phyloP scores from a whole-genome alignment of 2,888 invertebrate genomes.

The Stomorhina lunata region DNA sequence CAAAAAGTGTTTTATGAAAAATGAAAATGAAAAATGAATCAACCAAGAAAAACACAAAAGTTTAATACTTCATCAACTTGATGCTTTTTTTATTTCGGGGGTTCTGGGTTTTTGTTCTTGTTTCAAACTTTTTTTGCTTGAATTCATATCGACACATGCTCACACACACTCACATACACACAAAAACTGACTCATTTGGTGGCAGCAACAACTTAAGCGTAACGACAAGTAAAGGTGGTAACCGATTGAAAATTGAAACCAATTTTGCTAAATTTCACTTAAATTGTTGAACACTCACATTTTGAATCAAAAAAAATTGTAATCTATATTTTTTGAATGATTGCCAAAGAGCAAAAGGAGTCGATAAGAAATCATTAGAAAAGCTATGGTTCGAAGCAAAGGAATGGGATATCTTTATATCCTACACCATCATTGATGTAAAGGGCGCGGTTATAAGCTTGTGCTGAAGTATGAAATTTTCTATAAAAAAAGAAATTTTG shows the following conservation, averaged over 20 bases:
- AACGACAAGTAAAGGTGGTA: constrained; percentile 12
- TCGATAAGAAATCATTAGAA: too few relatives aligned
- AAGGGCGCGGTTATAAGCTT: too few relatives aligned
- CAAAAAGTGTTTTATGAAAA: neutral
- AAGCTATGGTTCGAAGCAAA: too few relatives aligned
- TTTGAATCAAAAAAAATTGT: too few relatives aligned
- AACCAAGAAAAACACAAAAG: neutral
- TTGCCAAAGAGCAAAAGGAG: too few relatives aligned
- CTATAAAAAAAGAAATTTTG: too few relatives aligned
- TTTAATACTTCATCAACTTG: constrained; percentile 21
- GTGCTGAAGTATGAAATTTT: too few relatives aligned
- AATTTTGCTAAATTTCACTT: neutral
- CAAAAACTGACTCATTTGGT: too few relatives aligned
- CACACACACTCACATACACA: neutral
- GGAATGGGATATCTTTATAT: too few relatives aligned
- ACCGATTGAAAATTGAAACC: neutral
- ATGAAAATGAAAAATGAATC: neutral
- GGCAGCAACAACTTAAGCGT: constrained; percentile 33
- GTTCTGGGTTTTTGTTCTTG: neutral
- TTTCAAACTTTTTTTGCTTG: neutral
- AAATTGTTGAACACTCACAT: too few relatives aligned
- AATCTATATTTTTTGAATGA: too few relatives aligned
- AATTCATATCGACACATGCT: neutral
- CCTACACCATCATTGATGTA: too few relatives aligned
- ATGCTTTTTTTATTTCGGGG: neutral